Conservation (phyloP, 2,797 vertebrate species). For the Benthosema pterotum region DNA sequence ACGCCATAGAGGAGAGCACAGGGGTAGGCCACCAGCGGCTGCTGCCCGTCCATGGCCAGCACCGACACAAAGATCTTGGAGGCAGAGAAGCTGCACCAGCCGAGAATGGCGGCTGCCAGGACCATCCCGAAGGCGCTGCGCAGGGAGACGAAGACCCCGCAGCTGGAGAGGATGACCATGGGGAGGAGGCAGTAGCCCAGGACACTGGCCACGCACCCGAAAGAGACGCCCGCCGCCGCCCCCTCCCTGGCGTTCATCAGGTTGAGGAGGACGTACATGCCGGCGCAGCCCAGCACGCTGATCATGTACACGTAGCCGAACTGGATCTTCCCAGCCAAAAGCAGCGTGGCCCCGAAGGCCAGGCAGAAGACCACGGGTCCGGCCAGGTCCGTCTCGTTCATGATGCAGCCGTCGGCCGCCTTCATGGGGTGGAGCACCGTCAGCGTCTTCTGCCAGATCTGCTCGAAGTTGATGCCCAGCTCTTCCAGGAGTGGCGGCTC, state of each 20-base stretch:
- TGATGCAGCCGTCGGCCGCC: constrained; percentile 94
- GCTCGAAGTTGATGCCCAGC: constrained; percentile 96
- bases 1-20: constrained; percentile 95
- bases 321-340: constrained; percentile 96
- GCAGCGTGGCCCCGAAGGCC: constrained; percentile 93
- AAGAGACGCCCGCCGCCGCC: constrained; percentile 91
- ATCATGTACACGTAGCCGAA: constrained; percentile 98
- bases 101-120: constrained; percentile 89
- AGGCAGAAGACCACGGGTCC: constrained; percentile 98
- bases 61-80: constrained; percentile 99
- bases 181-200: constrained; percentile 97
- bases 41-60: constrained; percentile 97
- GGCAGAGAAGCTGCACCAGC: constrained; percentile 97
- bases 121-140: constrained; percentile 91
- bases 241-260: constrained; percentile 83
- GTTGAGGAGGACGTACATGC: constrained; percentile 96
- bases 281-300: constrained; percentile 94
- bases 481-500: constrained; percentile 97
- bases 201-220: constrained; percentile 96
- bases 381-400: constrained; percentile 97
- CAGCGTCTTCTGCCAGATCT: constrained; percentile 98
- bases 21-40: constrained; percentile 94
- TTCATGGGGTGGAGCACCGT: constrained; percentile 95
- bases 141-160: constrained; percentile 90
- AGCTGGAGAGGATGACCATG: constrained; percentile 96